A percentile compares a stretch with the other conserved stretches of the same genome.
These are phyloP conservation scores for Stomatorhinus walkeri DNA, from an alignment of 2,797 vertebrate species.

Conservation along the genomic window DNA sequence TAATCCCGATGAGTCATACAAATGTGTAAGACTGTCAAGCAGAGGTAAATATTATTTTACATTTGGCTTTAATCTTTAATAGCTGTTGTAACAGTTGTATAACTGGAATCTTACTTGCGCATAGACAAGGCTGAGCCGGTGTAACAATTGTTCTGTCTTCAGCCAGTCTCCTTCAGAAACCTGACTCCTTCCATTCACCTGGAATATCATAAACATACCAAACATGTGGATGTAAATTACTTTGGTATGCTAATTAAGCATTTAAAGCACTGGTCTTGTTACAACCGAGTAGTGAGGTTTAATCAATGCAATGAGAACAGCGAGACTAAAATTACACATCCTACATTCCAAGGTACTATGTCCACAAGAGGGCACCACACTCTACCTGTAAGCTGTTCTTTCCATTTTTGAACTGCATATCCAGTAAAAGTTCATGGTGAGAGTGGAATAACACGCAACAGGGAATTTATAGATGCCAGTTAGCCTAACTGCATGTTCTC, in stretches of 20 bases:
- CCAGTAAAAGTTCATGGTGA: neutral
- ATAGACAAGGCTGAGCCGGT: conserved; percentile 46
- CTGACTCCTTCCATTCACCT: conserved; percentile 40
- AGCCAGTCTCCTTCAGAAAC: conserved; percentile 27
- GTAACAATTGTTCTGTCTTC: conserved; percentile 44
- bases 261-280: neutral
- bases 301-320: neutral
- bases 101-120: conserved; percentile 42
- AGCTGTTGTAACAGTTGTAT: neutral
- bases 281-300: neutral
- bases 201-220: neutral
- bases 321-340: neutral
- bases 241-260: neutral
- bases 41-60: neutral
- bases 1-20: neutral
- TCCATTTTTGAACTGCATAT: neutral
- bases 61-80: neutral
- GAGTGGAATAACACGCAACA: neutral
- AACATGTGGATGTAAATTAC: neutral
- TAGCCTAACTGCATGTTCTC: neutral
- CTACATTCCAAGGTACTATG: neutral
- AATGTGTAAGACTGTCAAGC: neutral
- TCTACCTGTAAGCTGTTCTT: neutral
- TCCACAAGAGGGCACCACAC: neutral
- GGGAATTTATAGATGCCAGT: neutral